Conservation (phyloP, 2,113 vertebrate species). For the Dromaius novaehollandiae region DNA sequence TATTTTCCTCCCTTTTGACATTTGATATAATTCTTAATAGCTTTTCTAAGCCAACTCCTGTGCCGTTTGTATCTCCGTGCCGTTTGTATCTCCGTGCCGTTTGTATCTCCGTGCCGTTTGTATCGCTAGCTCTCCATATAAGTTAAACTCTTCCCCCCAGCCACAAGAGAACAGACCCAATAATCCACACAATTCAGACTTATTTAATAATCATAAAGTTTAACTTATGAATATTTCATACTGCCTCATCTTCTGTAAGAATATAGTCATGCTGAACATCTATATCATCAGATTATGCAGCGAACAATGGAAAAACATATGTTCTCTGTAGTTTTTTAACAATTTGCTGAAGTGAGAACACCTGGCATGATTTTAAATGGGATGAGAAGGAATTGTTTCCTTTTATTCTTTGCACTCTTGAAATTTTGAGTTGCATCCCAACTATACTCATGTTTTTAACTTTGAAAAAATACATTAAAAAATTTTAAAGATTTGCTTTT, state of each 20-base stretch:
- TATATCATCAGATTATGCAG: constrained; percentile 37
- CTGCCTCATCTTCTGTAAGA: constrained; percentile 40
- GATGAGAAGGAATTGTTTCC: constrained; percentile 8
- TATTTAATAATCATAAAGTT: constrained; percentile 40
- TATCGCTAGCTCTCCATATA: neutral
- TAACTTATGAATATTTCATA: constrained; percentile 68
- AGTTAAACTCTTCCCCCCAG: neutral
- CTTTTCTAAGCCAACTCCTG: neutral
- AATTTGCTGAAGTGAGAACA: constrained; percentile 67
- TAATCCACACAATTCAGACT: constrained; percentile 10
- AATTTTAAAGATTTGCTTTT: neutral
- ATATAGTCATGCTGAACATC: constrained; percentile 12
- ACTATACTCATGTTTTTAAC: neutral
- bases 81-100: neutral
- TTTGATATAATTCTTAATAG: neutral
- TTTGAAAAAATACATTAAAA: neutral
- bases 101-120: neutral
- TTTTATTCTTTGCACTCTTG: constrained; percentile 27
- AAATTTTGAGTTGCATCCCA: constrained; percentile 47
- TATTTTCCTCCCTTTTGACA: neutral
- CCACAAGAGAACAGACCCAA: neutral
- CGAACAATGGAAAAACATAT: constrained; percentile 63
- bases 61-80: neutral
- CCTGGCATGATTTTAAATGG: constrained; percentile 47
- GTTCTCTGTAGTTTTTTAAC: constrained; percentile 56